phyloP scores from a whole-genome alignment of 2,797 vertebrate species.

The Esox masquinongy region DNA sequence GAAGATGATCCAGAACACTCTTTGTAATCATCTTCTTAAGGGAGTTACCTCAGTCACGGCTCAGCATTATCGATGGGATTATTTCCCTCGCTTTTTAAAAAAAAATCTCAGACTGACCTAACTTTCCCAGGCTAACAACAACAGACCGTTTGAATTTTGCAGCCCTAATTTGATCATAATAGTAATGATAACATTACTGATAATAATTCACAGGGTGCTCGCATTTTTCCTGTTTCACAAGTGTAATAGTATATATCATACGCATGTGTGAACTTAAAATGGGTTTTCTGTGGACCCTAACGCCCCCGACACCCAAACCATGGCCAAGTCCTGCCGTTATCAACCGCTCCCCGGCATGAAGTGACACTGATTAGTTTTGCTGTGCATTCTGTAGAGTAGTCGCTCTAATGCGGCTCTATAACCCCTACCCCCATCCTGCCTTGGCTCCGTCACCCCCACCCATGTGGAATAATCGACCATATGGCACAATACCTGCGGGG shows the following conservation, averaged over 20 bases:
- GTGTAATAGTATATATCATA: no score
- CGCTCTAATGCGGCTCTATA: slow-evolving; percentile 41
- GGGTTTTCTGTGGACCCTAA: no score
- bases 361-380: slow-evolving; percentile 40
- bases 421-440: slow-evolving; percentile 41
- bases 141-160: slow-evolving; percentile 49
- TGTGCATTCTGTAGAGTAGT: slow-evolving; percentile 35
- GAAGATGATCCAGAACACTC: neutral
- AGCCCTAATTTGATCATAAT: slow-evolving; percentile 21
- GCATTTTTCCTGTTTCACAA: no score
- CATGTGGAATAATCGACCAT: slow-evolving; percentile 69
- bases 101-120: slow-evolving; percentile 50
- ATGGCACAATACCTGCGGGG: slow-evolving; percentile 73
- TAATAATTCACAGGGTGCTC: no score
- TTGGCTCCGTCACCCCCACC: slow-evolving; percentile 30
- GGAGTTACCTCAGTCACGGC: neutral
- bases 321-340: neutral
- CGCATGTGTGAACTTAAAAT: no score
- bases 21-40: neutral
- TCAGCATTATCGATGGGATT: neutral
- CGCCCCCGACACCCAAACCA: slow-evolving; percentile 7
- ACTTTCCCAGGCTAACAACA: slow-evolving; percentile 24
- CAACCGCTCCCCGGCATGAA: slow-evolving; percentile 24
- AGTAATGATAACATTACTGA: no score
- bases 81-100: slow-evolving; percentile 20